Evolutionary conservation across 2,888 invertebrate species (phyloP).

Genomic region (Apotomis betuletana): DNA sequence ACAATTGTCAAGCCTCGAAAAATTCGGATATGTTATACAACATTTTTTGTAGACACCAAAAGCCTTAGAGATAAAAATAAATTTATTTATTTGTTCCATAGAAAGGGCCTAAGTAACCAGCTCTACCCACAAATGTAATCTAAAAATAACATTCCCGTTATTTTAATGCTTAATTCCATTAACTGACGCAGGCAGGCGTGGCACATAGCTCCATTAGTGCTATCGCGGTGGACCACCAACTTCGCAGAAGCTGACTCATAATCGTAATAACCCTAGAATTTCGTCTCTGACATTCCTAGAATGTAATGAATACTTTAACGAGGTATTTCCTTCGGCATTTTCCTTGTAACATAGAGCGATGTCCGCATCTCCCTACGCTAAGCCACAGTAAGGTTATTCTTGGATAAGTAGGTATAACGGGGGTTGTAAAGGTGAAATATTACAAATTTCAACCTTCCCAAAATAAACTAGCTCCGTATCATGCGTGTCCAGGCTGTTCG

Average conservation of each 20-base stretch:
- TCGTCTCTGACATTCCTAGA: constrained; percentile 7
- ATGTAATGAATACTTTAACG: background rate
- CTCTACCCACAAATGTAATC: background rate
- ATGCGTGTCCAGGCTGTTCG: too few relatives aligned
- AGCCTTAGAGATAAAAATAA: too few relatives aligned
- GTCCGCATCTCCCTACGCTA: background rate
- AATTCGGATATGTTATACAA: too few relatives aligned
- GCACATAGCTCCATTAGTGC: background rate
- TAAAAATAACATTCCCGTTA: background rate
- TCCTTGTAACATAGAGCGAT: background rate
- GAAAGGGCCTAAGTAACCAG: background rate
- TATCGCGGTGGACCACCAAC: background rate
- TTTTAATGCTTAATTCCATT: background rate
- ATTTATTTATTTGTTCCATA: too few relatives aligned
- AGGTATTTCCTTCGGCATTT: background rate
- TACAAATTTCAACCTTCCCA: too few relatives aligned
- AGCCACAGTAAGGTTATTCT: too few relatives aligned
- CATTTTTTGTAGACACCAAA: too few relatives aligned
- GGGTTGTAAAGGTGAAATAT: too few relatives aligned
- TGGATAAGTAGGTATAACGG: too few relatives aligned
- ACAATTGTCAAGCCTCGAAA: too few relatives aligned
- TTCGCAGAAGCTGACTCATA: constrained; percentile 3
- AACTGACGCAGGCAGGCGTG: background rate
- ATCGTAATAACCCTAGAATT: background rate
- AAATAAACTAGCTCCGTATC: too few relatives aligned